Conservation (phyloP, 2,113 vertebrate species). For the Ammodytes marinus region DNA sequence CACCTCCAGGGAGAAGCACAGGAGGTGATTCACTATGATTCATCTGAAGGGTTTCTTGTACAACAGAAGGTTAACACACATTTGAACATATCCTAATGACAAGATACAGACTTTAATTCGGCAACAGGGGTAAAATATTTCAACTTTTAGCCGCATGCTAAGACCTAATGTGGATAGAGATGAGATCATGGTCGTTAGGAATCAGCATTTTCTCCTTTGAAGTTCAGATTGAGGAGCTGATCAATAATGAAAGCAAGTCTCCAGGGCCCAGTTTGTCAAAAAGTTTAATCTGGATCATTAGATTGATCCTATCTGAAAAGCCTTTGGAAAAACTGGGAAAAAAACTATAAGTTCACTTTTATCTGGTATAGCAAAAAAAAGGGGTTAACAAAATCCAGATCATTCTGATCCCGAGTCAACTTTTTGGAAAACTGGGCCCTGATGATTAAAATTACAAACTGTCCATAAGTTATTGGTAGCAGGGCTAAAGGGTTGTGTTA, state of each 20-base stretch:
- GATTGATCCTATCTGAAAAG: no score
- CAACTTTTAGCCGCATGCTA: not conserved
- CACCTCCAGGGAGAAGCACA: not conserved
- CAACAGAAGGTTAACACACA: constrained; percentile 7
- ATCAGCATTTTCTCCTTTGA: constrained; percentile 22
- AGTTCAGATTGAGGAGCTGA: constrained; percentile 1
- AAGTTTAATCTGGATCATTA: no score
- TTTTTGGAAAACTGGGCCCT: not conserved
- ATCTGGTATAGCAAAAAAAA: no score
- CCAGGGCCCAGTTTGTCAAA: no score
- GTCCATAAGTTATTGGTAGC: constrained; percentile 16
- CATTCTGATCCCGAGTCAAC: no score
- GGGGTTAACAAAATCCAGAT: no score
- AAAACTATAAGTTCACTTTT: no score
- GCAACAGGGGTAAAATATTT: not conserved
- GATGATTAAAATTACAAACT: constrained; percentile 13
- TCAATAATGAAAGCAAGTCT: no score
- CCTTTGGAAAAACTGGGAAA: no score
- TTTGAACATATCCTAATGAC: not conserved
- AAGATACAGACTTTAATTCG: not conserved
- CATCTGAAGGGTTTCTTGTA: not conserved
- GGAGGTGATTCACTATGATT: not conserved
- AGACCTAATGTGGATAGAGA: not conserved
- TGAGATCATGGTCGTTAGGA: not conserved
- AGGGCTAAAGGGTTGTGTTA: not conserved